Base-by-base conservation (phyloP, 2,113 vertebrate genomes). In the Leptobrachium ailaonicum region DNA sequence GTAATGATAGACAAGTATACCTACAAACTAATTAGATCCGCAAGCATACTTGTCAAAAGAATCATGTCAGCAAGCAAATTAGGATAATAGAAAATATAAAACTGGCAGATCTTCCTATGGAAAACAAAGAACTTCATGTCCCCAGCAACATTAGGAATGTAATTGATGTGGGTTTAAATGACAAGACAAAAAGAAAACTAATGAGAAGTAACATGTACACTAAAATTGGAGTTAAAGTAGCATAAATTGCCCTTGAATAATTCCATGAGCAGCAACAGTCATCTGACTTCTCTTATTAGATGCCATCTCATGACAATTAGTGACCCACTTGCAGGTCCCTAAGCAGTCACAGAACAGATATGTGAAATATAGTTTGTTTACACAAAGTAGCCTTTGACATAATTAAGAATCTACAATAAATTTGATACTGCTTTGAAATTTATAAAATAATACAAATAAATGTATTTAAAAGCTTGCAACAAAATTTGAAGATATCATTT, bases 1-100 rank as follows among this genome's bases (percentile, higher is more conserved):
- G 71, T 73, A 80, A 73, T 80, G 78, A 80, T 80, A 80, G 78
- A 80, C 78, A 80, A 80, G 71, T 80, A 80, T 80, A 80, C 78
- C 78, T 80, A 80, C 62, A 80, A 80, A 73, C 78, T 80, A 80
- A 80, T 80, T 80, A 80, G 78, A 80, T 73, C 78, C 71, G 41
- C 78, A 80, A 80, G 78, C 78, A 80, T 80, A 60, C 78, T 80
- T 74, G 78, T 69, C 78, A 74, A 74, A 80, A 74, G 71, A 80
- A 74, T 74, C 78, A 62, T 69, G 71, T 80, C 78, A 80, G 78
- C 40, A 74, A 74, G 71, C 64, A 80, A 80, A 79, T 79, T 80
- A 80, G 78, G 71, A 74, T 74, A 80, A 80, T 80, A 80, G 63
- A 74, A 80, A 80, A 68, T 74, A 74, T 80, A 62, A 74, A 67